Percentiles rank a stretch among this genome's conserved stretches.
Conservation (phyloP, 2,888 invertebrate genomes). For the Digitonthophagus gazella region DNA sequence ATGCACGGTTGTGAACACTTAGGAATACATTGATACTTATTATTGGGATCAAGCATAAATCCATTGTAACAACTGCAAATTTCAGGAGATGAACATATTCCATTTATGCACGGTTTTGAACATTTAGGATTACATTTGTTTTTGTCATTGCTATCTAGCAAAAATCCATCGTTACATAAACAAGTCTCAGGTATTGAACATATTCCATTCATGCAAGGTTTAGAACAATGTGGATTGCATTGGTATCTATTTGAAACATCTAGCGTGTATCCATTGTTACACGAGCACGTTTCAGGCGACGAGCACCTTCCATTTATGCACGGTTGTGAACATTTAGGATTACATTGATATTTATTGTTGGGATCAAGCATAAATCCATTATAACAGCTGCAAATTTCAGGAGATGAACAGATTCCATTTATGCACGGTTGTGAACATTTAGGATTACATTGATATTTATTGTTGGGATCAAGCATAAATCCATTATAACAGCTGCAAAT, state of each 20-base stretch:
- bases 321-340: conserved; percentile 29
- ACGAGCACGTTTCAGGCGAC: conserved; percentile 39
- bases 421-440: conserved; percentile 26
- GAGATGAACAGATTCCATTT: conserved; percentile 29
- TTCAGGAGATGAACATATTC: conserved; percentile 29
- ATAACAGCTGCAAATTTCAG: conserved; percentile 29
- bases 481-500: conserved; percentile 26
- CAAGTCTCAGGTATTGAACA: conserved; percentile 23
- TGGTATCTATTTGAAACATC: conserved; percentile 26
- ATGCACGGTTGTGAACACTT: too few species aligned
- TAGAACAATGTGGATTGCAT: conserved; percentile 35
- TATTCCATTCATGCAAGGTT: conserved; percentile 45
- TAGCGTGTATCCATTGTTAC: conserved; percentile 33
- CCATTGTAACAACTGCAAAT: too few species aligned
- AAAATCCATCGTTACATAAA: conserved; percentile 29
- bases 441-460: conserved; percentile 29
- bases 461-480: conserved; percentile 20
- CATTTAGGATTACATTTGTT: conserved; percentile 36
- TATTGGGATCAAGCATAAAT: conserved; percentile 25
- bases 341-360: conserved; percentile 27
- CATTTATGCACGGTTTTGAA: conserved; percentile 31
- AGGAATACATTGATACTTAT: conserved; percentile 43
- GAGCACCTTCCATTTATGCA: conserved; percentile 37
- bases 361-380: conserved; percentile 24
- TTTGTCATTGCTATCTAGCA: conserved; percentile 32